Percentiles rank a stretch among this genome's conserved stretches.
phyloP scores from a whole-genome alignment of 1,140 invertebrate species.

The Ceratoteleas bidentatus region DNA sequence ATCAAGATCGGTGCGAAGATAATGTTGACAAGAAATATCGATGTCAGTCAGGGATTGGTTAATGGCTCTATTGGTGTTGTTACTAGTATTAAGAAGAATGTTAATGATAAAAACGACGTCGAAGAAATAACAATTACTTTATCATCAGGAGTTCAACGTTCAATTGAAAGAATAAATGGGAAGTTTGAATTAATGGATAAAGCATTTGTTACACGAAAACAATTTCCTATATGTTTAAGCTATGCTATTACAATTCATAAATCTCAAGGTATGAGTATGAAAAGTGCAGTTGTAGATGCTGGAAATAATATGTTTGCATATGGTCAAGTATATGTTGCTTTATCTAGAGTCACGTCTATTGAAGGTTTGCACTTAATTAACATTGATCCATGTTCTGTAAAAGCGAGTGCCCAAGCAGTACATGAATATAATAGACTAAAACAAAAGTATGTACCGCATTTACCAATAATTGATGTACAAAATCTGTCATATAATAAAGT shows the following conservation, averaged over 20 bases:
- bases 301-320: too few species aligned
- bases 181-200: too few species aligned
- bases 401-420: slow-evolving; percentile 49
- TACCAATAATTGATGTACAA: slow-evolving; percentile 14
- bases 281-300: too few species aligned
- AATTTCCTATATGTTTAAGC: too few species aligned
- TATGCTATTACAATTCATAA: too few species aligned
- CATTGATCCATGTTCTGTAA: slow-evolving; percentile 61
- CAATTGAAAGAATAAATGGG: slow-evolving; percentile 54
- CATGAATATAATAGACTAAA: slow-evolving; percentile 25
- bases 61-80: slow-evolving; percentile 16
- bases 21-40: slow-evolving; percentile 73
- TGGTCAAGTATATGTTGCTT: too few species aligned
- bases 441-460: slow-evolving; percentile 3
- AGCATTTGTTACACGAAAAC: too few species aligned
- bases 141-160: too few species aligned
- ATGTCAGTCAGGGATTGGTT: slow-evolving; percentile 67
- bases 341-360: too few species aligned
- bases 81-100: slow-evolving; percentile 34
- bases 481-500: slow-evolving; percentile 9
- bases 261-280: too few species aligned
- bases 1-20: slow-evolving; percentile 69
- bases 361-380: slow-evolving; percentile 71
- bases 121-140: slow-evolving; percentile 35
- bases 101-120: slow-evolving; percentile 68